phyloP scores from a whole-genome alignment of 2,113 vertebrate species.

The Oreamnos americanus region DNA sequence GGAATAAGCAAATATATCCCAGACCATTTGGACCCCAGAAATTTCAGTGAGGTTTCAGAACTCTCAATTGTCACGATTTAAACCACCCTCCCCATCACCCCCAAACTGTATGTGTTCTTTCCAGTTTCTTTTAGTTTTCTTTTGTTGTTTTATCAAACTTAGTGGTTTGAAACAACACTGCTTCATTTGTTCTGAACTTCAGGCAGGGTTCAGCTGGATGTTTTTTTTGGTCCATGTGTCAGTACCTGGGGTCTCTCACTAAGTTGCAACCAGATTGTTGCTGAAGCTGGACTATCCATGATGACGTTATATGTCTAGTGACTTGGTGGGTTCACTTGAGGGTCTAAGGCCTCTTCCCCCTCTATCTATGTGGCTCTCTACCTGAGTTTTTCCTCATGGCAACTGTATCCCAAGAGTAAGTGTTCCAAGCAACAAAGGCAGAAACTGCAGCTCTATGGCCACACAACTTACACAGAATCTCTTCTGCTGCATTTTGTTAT shows the following conservation, averaged over 20 bases:
- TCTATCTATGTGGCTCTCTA: not conserved
- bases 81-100: not conserved
- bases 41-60: not conserved
- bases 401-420: not conserved
- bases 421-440: not conserved
- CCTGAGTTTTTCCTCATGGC: not conserved
- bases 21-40: not conserved
- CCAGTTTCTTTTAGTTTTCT: not conserved
- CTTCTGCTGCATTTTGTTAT: not conserved
- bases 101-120: not conserved
- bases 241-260: not conserved
- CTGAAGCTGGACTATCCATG: not conserved
- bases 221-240: not conserved
- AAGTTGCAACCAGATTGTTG: not conserved
- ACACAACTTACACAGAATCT: not conserved
- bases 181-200: not conserved
- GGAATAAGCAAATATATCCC: not conserved
- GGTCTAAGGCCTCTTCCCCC: not conserved
- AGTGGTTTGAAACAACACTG: not conserved
- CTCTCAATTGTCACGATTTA: not conserved
- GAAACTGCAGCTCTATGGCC: not conserved
- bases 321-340: not conserved
- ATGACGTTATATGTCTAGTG: not conserved
- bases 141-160: not conserved
- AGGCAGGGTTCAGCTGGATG: not conserved